Base-by-base conservation (phyloP, 1,140 invertebrate genomes). In the Brachionus angularis region DNA sequence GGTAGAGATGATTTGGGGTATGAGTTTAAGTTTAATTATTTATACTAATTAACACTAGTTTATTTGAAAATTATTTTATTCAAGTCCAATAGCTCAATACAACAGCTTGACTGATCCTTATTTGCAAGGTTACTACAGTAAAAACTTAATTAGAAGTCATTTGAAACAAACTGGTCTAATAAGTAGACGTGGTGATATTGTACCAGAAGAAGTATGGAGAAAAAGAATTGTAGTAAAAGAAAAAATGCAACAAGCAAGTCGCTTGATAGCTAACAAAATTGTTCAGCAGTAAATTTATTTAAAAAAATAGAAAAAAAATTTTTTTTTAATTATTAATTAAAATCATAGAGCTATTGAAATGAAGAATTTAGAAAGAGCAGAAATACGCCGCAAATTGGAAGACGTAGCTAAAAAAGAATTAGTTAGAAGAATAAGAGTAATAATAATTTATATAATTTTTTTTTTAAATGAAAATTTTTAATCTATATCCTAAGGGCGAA, bases 361-460 rank as follows among this genome's bases (percentile, higher is more conserved):
- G 47, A 79, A 82, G 72, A 73, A 79, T 21, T 74, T 58, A 21
- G 73, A 80, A 49, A 78, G 80, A 67, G 77, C 77, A 12, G 77
- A 77, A 61, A 79, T 80, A 42, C 76, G 75, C 46, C 75, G 76
- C 16, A 78, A 79, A 70, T 70, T 82, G 34, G 80, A 81, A 61
- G 77, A 80, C 55, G 80, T 80, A 44, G 75, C 79, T 0, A 82
- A 81, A 55, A 77, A 80, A 25, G 79, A 81, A 73, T 70, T 79
- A 14, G 80, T 82, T 14, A 72, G 75, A 31, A 72, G 77, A 75
- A 77, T 82, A 0, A 62, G 76, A 75, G 80, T 82, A 76, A 74
- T 77, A n/a, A n/a, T n/a, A n/a, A n/a, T n/a, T n/a, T n/a, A n/a
- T n/a, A 23, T 31, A 39, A 21, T 18, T 46, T 23, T 44, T 39